Evolutionary conservation across 2,797 vertebrate species (phyloP).

Genomic region (Petrocephalus schoutedeni): DNA sequence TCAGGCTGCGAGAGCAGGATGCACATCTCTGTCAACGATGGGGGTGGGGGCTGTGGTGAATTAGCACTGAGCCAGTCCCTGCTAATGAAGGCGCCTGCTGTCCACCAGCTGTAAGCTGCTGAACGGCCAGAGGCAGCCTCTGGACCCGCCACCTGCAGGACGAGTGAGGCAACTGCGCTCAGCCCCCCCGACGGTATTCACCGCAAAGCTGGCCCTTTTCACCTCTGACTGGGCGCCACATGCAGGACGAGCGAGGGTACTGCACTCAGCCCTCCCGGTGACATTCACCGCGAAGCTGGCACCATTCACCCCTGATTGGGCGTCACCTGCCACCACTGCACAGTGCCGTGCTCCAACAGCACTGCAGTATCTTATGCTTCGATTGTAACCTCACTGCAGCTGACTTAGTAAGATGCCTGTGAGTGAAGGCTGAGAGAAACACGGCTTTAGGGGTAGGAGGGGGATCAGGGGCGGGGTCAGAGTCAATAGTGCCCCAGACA

Average conservation of each 20-base stretch:
- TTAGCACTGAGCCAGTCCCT: neutral
- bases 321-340: neutral
- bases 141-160: neutral
- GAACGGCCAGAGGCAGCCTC: neutral
- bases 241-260: too few species aligned
- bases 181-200: neutral
- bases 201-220: too few species aligned
- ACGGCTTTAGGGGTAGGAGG: neutral
- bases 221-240: too few species aligned
- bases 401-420: neutral
- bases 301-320: neutral
- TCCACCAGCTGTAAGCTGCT: neutral
- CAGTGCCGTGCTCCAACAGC: neutral
- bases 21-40: neutral
- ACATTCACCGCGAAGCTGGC: neutral
- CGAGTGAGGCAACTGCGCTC: neutral
- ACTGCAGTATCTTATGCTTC: neutral
- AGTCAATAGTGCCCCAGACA: neutral
- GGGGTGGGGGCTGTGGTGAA: neutral
- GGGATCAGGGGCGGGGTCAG: neutral
- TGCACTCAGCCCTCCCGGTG: too few species aligned
- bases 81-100: neutral
- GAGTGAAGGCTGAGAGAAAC: neutral
- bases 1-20: neutral
- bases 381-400: neutral